These are phyloP conservation scores for Patella caerulea DNA, from an alignment of 2,888 invertebrate species.

Conservation along the genomic window DNA sequence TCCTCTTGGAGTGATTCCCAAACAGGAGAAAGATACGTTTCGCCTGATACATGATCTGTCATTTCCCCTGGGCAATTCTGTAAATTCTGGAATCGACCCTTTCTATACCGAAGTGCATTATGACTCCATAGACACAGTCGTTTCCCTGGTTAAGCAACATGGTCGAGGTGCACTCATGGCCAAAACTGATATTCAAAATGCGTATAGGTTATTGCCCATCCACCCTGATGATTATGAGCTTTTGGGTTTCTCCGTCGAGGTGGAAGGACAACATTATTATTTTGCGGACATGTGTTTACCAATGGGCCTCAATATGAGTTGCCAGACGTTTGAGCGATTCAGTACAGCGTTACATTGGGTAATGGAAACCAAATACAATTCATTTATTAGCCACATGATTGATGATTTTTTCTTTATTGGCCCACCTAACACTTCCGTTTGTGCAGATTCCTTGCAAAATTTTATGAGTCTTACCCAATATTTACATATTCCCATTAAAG, in stretches of 20 bases:
- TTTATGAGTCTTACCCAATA: not conserved
- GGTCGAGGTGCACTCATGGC: not conserved
- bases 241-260: not conserved
- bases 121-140: not conserved
- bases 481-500: not conserved
- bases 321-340: not conserved
- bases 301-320: not conserved
- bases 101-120: not conserved
- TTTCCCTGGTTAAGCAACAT: not conserved
- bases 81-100: not conserved
- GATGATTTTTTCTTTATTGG: not conserved
- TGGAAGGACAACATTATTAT: not conserved
- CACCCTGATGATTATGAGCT: not conserved
- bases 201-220: not conserved
- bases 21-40: not conserved
- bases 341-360: conserved; percentile 16
- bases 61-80: not conserved
- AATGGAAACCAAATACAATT: not conserved
- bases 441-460: not conserved
- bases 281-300: conserved; percentile 6
- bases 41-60: not conserved
- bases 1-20: not conserved
- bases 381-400: not conserved
- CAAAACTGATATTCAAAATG: not conserved
- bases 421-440: not conserved